Evolutionary conservation across 1,140 invertebrate species (phyloP).

Genomic region (Drosophila pruinosa): DNA sequence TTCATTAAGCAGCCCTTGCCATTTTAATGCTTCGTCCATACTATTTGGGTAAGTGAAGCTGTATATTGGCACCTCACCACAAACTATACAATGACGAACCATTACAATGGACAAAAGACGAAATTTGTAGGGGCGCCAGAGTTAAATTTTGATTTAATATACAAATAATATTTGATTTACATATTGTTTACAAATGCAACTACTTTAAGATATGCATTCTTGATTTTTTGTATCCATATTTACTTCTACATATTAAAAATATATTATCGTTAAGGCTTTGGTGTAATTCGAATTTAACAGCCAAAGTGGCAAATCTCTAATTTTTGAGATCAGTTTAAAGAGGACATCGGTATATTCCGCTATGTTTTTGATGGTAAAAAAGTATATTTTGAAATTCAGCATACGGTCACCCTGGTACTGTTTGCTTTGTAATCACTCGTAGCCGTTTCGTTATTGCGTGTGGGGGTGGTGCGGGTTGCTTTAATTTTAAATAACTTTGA

Average conservation of each 20-base stretch:
- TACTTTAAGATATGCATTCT: too few species aligned
- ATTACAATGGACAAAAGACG: conserved; percentile 29
- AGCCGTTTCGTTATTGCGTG: conserved; percentile 7
- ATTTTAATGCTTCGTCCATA: conserved; percentile 38
- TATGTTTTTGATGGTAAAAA: too few species aligned
- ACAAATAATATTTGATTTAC: conserved; percentile 1
- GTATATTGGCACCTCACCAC: conserved; percentile 38
- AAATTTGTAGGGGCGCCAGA: conserved; percentile 30
- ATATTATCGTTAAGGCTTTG: too few species aligned
- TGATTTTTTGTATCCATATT: too few species aligned
- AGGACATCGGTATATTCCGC: too few species aligned
- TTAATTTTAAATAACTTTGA: conserved; percentile 19
- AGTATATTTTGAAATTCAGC: too few species aligned
- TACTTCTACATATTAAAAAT: too few species aligned
- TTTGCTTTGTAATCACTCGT: neutral
- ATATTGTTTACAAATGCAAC: neutral
- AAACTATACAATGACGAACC: conserved; percentile 59
- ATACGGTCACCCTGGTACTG: conserved; percentile 4
- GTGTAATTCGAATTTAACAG: conserved; percentile 1
- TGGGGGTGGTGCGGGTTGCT: neutral
- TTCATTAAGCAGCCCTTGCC: conserved; percentile 33
- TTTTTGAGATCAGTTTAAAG: too few species aligned
- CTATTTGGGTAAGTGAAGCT: conserved; percentile 31
- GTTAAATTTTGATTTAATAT: conserved; percentile 47
- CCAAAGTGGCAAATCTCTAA: too few species aligned